Base-by-base conservation (phyloP, 2,888 invertebrate species). In the Lapara coniferarum region DNA sequence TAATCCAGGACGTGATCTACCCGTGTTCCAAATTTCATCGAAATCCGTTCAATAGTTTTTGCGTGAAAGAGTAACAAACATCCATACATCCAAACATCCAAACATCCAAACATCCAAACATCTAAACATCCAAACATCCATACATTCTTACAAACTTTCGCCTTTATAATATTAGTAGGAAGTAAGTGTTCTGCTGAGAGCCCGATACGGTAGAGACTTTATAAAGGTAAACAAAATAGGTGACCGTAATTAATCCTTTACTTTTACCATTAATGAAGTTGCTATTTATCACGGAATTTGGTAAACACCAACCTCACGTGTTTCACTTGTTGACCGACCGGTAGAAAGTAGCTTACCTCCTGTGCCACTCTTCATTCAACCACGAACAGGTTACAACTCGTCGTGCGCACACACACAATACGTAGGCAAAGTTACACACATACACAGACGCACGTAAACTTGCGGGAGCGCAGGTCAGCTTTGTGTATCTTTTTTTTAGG, bases 301-400 rank as follows among this genome's bases (percentile, higher is more conserved):
- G 82, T 85, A 84, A 85, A 83, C 83, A 79, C 75, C 77, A 79
- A 77, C 74, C 78, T 86, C 85, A 87, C 86, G 85, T 88, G 87
- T 81, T 73, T 71, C 75, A 78, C 77, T 79, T 77, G 83, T 77
- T 76, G 81, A 78, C 73, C 81, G 82, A 84, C 86, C 84, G 86
- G 89, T 93, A 93, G 93, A 93, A 93, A 93, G 92, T 92, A 90
- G 91, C 89, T 88, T 89, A 89, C 91, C 90, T 90, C 90, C 87
- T 89, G 87, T 83, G 86, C 90, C 87, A 89, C 89, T 92, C 91
- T 92, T 91, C 91, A 93, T 92, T 92, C 90, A 93, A 83, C 85
- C 84, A 85, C 84, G 88, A 91, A 92, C 93, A 91, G 90, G 92
- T 92, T 91, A 85, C 85, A 82, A 88, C 89, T 89, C 80, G 89